A percentile compares a stretch with the other conserved stretches of the same genome.
Evolutionary conservation across 2,888 invertebrate genomes (phyloP).

Genomic region (Ornithoptera priamus): DNA sequence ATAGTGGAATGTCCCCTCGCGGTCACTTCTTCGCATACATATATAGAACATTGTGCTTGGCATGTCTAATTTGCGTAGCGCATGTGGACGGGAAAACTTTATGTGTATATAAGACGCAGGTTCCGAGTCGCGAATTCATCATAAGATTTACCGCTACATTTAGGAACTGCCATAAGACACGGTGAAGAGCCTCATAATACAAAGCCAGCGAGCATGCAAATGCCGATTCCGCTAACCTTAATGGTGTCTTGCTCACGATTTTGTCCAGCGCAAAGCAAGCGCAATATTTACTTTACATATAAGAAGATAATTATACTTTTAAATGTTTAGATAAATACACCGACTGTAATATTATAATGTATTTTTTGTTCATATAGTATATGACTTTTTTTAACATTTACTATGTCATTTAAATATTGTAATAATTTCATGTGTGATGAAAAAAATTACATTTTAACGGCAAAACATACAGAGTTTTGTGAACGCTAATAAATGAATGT

Average conservation of each 20-base stretch:
- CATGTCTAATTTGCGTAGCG: neutral
- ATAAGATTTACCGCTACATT: slow-evolving; percentile 42
- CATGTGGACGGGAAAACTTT: neutral
- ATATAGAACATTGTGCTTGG: neutral
- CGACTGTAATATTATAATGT: too few species aligned
- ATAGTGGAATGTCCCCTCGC: too few species aligned
- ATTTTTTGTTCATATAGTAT: neutral
- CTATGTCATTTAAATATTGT: neutral
- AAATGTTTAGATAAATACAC: slow-evolving; percentile 19
- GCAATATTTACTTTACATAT: slow-evolving; percentile 21
- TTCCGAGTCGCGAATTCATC: slow-evolving; percentile 19
- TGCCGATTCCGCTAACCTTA: slow-evolving; percentile 42
- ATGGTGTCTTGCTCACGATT: slow-evolving; percentile 40
- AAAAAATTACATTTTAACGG: neutral
- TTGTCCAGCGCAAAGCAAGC: slow-evolving; percentile 26
- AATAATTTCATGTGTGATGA: neutral
- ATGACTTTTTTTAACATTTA: neutral
- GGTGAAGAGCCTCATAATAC: slow-evolving; percentile 35
- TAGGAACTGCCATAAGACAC: slow-evolving; percentile 42
- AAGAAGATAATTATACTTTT: slow-evolving; percentile 24
- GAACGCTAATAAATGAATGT: neutral
- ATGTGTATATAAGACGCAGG: neutral
- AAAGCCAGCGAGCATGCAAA: slow-evolving; percentile 46
- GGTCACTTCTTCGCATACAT: neutral
- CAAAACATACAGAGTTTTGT: neutral